These are phyloP conservation scores for Asbolus verrucosus DNA, from an alignment of 1,140 invertebrate genomes.

Conservation along the genomic window DNA sequence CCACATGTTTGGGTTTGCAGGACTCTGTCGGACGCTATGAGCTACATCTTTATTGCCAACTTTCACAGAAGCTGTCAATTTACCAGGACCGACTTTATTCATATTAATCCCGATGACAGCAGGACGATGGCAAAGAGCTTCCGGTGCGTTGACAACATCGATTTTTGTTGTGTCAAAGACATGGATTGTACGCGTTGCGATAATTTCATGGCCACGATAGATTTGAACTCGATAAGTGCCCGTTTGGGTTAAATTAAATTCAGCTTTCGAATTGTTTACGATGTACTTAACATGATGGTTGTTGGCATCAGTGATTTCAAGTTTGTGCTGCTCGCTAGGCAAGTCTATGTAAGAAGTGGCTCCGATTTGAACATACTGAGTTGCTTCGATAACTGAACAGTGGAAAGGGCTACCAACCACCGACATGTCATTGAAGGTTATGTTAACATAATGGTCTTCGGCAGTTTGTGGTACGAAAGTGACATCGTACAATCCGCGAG, in stretches of 20 bases:
- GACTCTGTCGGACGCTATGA: slow-evolving; percentile 78
- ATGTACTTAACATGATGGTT: slow-evolving; percentile 62
- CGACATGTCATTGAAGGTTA: slow-evolving; percentile 95
- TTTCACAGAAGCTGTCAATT: slow-evolving; percentile 80
- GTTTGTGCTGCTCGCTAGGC: slow-evolving; percentile 60
- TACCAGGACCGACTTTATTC: slow-evolving; percentile 84
- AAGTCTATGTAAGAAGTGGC: slow-evolving; percentile 70
- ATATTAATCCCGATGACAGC: slow-evolving; percentile 75
- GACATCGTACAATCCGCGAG: slow-evolving; percentile 94
- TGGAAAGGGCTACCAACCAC: slow-evolving; percentile 93
- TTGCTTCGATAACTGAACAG: slow-evolving; percentile 69
- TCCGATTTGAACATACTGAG: slow-evolving; percentile 67
- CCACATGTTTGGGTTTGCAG: slow-evolving; percentile 76
- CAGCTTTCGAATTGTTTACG: slow-evolving; percentile 61
- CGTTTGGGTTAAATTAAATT: slow-evolving; percentile 61
- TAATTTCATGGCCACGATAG: slow-evolving; percentile 59
- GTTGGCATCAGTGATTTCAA: slow-evolving; percentile 63
- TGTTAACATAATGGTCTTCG: slow-evolving; percentile 93
- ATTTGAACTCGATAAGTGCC: slow-evolving; percentile 62
- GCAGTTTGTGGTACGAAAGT: slow-evolving; percentile 94
- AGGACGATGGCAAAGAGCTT: slow-evolving; percentile 84
- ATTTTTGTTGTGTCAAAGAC: slow-evolving; percentile 89
- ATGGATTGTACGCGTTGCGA: slow-evolving; percentile 75
- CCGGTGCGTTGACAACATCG: slow-evolving; percentile 66
- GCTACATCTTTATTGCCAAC: slow-evolving; percentile 85